A percentile compares a stretch with the other conserved stretches of the same genome.
These are phyloP conservation scores for Orthonyx spaldingii DNA, from an alignment of 2,113 vertebrate species.

Conservation along the genomic window DNA sequence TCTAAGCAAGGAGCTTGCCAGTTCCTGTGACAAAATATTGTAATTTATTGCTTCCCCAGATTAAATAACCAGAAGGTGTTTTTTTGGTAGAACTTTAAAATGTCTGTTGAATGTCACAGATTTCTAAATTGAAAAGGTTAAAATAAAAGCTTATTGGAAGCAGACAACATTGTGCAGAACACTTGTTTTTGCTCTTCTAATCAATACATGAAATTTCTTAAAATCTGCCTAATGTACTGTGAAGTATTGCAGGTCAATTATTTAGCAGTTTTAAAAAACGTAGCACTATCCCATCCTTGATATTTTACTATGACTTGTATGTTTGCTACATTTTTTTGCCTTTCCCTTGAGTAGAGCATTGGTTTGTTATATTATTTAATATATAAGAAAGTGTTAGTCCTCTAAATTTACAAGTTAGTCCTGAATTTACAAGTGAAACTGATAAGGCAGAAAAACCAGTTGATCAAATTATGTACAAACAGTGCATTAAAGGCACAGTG, in stretches of 20 bases:
- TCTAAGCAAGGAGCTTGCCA: not conserved
- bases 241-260: not conserved
- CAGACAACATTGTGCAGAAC: not conserved
- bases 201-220: not conserved
- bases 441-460: not conserved
- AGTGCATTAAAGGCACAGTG: not conserved
- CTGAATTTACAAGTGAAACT: not conserved
- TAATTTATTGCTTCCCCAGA: not conserved
- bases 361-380: not conserved
- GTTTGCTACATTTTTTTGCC: not conserved
- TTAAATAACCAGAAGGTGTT: not conserved
- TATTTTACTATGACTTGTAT: not conserved
- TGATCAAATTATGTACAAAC: not conserved
- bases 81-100: not conserved
- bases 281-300: not conserved
- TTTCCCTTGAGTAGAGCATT: not conserved
- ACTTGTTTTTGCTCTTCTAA: not conserved
- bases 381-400: not conserved
- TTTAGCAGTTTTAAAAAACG: not conserved
- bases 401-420: not conserved
- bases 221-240: not conserved
- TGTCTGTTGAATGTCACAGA: not conserved
- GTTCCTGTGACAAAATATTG: not conserved
- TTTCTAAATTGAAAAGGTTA: not conserved
- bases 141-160: not conserved